Evolutionary conservation across 2,797 vertebrate genomes (phyloP).

Genomic region (Lagocephalus sceleratus): DNA sequence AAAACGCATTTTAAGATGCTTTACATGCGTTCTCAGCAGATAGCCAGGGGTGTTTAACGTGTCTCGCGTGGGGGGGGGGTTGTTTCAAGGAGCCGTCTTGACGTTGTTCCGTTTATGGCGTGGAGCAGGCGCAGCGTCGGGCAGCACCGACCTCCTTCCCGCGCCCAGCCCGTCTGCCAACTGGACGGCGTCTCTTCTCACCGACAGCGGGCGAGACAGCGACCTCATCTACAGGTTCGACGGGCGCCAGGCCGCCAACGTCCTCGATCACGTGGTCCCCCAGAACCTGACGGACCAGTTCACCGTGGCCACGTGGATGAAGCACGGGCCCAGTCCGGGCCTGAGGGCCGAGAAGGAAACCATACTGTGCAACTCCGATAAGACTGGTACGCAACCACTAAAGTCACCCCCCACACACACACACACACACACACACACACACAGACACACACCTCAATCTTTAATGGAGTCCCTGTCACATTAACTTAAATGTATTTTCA

Average conservation of each 20-base stretch:
- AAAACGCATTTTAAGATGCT: too few relatives aligned
- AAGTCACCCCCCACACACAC: background rate
- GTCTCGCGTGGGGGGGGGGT: background rate
- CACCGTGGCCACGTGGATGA: slow-evolving; percentile 96
- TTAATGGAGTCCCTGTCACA: too few relatives aligned
- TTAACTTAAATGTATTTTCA: too few relatives aligned
- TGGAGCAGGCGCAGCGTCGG: slow-evolving; percentile 86
- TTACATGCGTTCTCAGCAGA: too few relatives aligned
- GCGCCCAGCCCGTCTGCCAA: slow-evolving; percentile 83
- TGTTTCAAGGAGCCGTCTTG: background rate
- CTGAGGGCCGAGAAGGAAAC: slow-evolving; percentile 94
- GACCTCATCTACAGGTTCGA: slow-evolving; percentile 93
- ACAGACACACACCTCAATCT: too few relatives aligned
- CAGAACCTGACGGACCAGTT: slow-evolving; percentile 96
- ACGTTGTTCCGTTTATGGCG: slow-evolving; percentile 16
- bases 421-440: too few relatives aligned
- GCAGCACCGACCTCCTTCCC: slow-evolving; percentile 91
- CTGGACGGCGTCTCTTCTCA: slow-evolving; percentile 89
- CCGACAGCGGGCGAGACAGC: slow-evolving; percentile 84
- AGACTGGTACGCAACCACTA: slow-evolving; percentile 80
- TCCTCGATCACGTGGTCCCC: slow-evolving; percentile 89
- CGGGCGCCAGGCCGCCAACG: slow-evolving; percentile 89
- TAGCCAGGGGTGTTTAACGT: background rate
- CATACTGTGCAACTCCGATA: slow-evolving; percentile 95
- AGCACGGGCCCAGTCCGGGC: slow-evolving; percentile 90